Evolutionary conservation across 2,113 vertebrate genomes (phyloP), one percentile per base, ranked within the genome.

Genomic region (Bungarus multicinctus): DNA sequence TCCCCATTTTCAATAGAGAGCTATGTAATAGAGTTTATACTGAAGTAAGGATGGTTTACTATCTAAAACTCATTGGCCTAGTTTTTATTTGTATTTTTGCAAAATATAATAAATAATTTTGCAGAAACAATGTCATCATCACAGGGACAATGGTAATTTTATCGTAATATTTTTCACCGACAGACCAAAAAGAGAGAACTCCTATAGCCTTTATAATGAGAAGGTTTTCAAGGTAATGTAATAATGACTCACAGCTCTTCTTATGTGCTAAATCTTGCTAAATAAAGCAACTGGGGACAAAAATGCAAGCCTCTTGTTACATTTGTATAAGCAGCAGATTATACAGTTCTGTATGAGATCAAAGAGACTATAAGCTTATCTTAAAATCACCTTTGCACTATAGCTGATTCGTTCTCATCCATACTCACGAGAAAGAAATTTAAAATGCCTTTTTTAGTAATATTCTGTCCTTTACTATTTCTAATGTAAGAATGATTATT

Each of bases 191-290:
- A 25, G 85, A 85, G 34, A 74, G 86, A 85, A 27, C 30, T 5
- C 22, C 89, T 90, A 93, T 64, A n/a, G 0, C 34, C 89, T 53
- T 90, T 34, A 0, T 4, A 91, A 88, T 7, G 94, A 55, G 69
- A 85, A 4, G 60, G 18, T 64, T 93, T 95, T 94, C 85, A 91
- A 94, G 64, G 74, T 18, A 89, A 45, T 88, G 88, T 16, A n/a
- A 64, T 22, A 86, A 55, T 94, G 88, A 89, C 74, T 89, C 87
- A 89, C 4, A 87, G 25, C 54, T 93, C 10, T 93, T 69, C 14
- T 93, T 69, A 30, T 16, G 14, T 34, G n/a, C 64, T 69, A 69
- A 93, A 45, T 85, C 30, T 91, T 87, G 81, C 54, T 92, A 94
- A 93, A 92, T 81, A 89, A 91, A 93, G 89, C 5, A 43, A 30